These are phyloP conservation scores for Aphelocoma californica DNA, from an alignment of 2,797 vertebrate species.

Conservation along the genomic window DNA sequence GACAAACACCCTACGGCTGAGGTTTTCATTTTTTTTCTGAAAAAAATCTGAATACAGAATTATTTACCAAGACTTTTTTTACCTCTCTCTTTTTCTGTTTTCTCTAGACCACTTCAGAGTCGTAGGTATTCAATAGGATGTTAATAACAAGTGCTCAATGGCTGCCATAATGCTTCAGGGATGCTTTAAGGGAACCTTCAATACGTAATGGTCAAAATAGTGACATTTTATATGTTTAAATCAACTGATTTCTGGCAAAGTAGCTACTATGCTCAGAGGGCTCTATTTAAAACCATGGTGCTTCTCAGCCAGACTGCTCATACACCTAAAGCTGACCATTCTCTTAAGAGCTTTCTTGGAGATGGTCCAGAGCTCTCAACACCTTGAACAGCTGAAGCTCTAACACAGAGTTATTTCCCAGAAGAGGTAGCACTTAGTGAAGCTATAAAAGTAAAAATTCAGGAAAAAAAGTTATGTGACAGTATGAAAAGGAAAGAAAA, in stretches of 20 bases:
- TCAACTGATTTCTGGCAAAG: neutral
- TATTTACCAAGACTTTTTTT: neutral
- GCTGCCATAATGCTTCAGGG: neutral
- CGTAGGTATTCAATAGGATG: neutral
- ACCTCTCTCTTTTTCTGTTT: neutral
- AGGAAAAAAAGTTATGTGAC: neutral
- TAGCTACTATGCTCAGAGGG: neutral
- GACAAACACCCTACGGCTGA: neutral
- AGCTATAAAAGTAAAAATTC: constrained; percentile 9
- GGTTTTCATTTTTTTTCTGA: neutral
- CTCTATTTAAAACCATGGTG: neutral
- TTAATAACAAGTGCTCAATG: neutral
- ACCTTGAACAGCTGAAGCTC: constrained; percentile 20
- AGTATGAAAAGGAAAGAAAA: constrained; percentile 28
- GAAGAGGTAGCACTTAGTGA: constrained; percentile 1
- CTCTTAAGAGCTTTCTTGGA: constrained; percentile 35
- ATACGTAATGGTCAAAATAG: neutral
- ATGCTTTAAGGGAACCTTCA: neutral
- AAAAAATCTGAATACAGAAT: neutral
- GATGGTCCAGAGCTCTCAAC: constrained; percentile 29
- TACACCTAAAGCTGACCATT: neutral
- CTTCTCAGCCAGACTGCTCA: neutral
- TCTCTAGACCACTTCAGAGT: neutral
- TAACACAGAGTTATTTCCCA: constrained; percentile 36
- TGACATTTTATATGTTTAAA: neutral